Conservation (phyloP, 1,140 invertebrate genomes). For the Eurosta solidaginis region DNA sequence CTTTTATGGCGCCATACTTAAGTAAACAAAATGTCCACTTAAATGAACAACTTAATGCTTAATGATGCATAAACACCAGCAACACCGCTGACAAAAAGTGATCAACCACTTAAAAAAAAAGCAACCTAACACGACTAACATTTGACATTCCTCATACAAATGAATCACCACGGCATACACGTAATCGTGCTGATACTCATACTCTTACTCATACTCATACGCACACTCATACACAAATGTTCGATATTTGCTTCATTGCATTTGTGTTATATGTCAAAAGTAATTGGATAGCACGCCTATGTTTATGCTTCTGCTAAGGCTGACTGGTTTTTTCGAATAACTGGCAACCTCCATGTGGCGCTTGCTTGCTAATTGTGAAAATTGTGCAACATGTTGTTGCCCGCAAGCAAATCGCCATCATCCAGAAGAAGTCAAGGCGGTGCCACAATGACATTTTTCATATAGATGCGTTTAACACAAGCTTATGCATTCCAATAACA, state of each 20-base stretch:
- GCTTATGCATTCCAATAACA: too few relatives aligned
- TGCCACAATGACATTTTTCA: too few relatives aligned
- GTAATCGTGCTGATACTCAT: neutral
- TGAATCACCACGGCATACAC: neutral
- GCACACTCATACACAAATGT: neutral
- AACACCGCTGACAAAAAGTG: neutral
- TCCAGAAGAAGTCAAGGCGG: too few relatives aligned
- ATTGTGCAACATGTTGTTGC: neutral
- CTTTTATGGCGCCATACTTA: too few relatives aligned
- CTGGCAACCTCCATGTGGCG: too few relatives aligned
- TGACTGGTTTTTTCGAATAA: neutral
- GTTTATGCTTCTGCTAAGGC: conserved; percentile 8
- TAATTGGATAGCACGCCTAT: conserved; percentile 24
- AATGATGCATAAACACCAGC: neutral
- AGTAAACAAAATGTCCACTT: neutral
- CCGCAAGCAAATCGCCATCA: neutral
- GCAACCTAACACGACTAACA: neutral
- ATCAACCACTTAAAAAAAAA: neutral
- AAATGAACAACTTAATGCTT: neutral
- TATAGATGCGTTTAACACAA: too few relatives aligned
- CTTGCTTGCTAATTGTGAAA: neutral
- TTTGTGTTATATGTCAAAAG: conserved; percentile 24
- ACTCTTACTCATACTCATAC: neutral
- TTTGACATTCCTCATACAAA: neutral
- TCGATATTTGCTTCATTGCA: neutral